Evolutionary conservation across 2,113 vertebrate species (phyloP).

Genomic region (Lepidothrix coronata): DNA sequence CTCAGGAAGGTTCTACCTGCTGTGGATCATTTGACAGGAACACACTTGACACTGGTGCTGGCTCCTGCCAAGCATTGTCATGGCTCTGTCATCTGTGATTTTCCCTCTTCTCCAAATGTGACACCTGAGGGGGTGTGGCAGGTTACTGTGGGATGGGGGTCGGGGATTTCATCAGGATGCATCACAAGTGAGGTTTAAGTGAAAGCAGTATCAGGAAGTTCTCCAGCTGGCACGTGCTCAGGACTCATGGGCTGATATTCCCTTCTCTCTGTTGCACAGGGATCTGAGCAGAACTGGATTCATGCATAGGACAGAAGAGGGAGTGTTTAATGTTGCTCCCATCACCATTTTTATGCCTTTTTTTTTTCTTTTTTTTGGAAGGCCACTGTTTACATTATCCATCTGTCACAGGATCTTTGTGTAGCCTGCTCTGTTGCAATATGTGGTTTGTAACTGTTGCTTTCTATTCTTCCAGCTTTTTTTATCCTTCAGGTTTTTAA

Average conservation of each 20-base stretch:
- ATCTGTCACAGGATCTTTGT: not conserved
- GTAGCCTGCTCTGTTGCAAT: not conserved
- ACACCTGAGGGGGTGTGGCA: accelerated
- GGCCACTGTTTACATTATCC: not conserved
- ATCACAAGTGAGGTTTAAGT: accelerated
- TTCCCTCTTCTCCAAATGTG: not conserved
- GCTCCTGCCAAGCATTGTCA: not conserved
- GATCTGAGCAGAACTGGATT: not conserved
- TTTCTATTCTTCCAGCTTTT: not conserved
- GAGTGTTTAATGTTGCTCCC: not conserved
- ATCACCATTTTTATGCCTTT: not conserved
- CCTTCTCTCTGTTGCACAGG: not conserved
- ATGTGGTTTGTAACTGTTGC: not conserved
- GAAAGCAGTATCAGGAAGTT: not conserved
- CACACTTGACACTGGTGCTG: accelerated
- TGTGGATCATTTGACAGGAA: not conserved
- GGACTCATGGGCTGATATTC: accelerated
- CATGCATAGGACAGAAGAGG: not conserved
- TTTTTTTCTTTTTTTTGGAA: no score
- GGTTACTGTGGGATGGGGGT: not conserved
- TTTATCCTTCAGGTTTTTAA: not conserved
- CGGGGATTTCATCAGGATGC: not conserved
- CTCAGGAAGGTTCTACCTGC: not conserved
- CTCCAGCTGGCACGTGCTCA: accelerated
- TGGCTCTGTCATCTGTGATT: not conserved